A percentile compares a stretch with the other conserved stretches of the same genome.
These are phyloP conservation scores for Cryptops parisi DNA, from an alignment of 2,888 invertebrate species.

Conservation along the genomic window DNA sequence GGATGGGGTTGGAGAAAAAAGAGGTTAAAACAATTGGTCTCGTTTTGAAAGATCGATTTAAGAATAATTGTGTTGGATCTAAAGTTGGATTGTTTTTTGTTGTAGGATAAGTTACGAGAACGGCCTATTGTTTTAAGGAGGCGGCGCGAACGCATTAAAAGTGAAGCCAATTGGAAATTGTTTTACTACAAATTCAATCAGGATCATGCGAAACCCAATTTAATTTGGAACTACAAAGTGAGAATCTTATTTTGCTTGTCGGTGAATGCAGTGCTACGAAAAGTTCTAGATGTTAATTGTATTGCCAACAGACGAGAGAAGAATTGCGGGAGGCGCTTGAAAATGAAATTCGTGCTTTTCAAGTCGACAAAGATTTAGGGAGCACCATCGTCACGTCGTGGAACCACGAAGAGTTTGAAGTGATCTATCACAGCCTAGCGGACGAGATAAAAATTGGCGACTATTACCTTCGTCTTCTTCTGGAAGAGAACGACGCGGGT, in stretches of 20 bases:
- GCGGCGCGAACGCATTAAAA: constrained; percentile 72
- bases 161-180: constrained; percentile 75
- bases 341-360: constrained; percentile 80
- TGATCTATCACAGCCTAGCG: constrained; percentile 80
- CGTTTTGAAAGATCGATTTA: no score
- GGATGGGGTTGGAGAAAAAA: constrained; percentile 40
- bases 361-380: constrained; percentile 68
- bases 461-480: constrained; percentile 83
- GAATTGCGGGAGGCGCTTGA: constrained; percentile 84
- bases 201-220: constrained; percentile 88
- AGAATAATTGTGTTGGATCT: no score
- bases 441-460: constrained; percentile 98
- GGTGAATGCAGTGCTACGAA: not conserved
- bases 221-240: constrained; percentile 98
- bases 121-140: constrained; percentile 83
- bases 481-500: constrained; percentile 60
- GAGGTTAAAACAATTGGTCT: no score
- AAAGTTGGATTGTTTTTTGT: no score
- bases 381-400: constrained; percentile 62
- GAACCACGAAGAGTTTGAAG: constrained; percentile 97
- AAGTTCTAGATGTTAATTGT: constrained; percentile 4
- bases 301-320: constrained; percentile 61
- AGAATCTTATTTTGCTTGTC: not conserved
- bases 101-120: constrained; percentile 43
- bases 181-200: constrained; percentile 91